Base-by-base conservation (phyloP, 2,797 vertebrate genomes). In the Podarcis lilfordi region DNA sequence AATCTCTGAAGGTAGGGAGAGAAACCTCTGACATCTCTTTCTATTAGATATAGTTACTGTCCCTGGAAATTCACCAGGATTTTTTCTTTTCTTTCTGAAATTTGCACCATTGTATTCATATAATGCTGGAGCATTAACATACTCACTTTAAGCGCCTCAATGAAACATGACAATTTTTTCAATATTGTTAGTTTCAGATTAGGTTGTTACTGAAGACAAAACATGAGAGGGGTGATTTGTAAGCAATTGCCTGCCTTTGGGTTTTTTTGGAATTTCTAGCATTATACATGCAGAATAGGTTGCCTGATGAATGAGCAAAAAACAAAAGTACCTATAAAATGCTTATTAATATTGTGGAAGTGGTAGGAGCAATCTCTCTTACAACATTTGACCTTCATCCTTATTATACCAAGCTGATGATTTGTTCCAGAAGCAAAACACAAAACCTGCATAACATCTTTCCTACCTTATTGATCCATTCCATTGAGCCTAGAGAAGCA, bases 401-500 rank as follows among this genome's bases (percentile, higher is more conserved):
- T 92, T 92, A 91, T 89, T 80, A 79, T 88, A 68, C 25, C 37
- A 80, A 64, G 69, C 92, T 96, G 86, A 91, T 91, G 91, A 37
- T 90, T 87, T 92, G 68, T 94, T 88, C 80, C 88, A 93, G 74
- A 94, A 94, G 91, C 87, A 87, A 95, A 92, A 87, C 72, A 84
- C 55, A 87, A 87, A 86, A 32, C 61, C 80, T 90, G 9, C 86
- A 78, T 25, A 94, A 86, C 75, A 85, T 94, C 91, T 94, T 86
- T 93, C 88, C 88, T 86, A 90, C 76, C 0, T 0, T 96, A 97
- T 96, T 96, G 96, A 96, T 97, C 92, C 94, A 75, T 96, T 90
- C 91, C 79, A 75, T 83, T 92, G 93, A 95, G 90, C 90, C 90
- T 4, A 37, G 88, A 94, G 88, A 92, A 95, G 87, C 84, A 80